Evolutionary conservation across 2,888 invertebrate species (phyloP).

Genomic region (Conomelus anceps): DNA sequence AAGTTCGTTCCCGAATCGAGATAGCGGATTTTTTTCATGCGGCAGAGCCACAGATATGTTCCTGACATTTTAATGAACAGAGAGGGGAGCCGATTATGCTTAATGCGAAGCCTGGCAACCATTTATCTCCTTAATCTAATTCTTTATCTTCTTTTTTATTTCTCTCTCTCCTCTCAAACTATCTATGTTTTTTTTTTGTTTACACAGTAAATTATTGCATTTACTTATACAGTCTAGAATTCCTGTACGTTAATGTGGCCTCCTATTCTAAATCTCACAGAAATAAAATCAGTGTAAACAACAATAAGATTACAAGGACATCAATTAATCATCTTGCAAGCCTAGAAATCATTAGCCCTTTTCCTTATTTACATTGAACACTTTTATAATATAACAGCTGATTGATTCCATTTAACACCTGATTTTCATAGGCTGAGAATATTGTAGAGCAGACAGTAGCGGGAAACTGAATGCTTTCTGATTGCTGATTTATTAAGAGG

Average conservation of each 20-base stretch:
- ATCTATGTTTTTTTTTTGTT: background rate
- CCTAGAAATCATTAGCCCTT: too few relatives aligned
- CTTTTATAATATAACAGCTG: too few relatives aligned
- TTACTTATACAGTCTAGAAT: background rate
- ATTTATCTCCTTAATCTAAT: background rate
- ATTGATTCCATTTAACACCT: too few relatives aligned
- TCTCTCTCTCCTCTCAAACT: background rate
- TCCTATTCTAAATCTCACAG: too few relatives aligned
- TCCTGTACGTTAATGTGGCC: background rate
- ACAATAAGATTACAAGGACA: too few relatives aligned
- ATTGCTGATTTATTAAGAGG: too few relatives aligned
- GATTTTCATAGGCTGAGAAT: too few relatives aligned
- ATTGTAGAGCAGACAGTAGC: too few relatives aligned
- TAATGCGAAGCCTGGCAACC: background rate
- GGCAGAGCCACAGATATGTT: background rate
- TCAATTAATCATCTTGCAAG: too few relatives aligned
- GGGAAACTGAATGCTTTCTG: too few relatives aligned
- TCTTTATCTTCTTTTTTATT: background rate
- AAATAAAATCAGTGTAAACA: too few relatives aligned
- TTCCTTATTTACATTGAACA: too few relatives aligned
- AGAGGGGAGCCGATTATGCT: background rate
- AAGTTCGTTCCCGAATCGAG: background rate
- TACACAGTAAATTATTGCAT: background rate
- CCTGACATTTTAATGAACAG: slow-evolving; percentile 6
- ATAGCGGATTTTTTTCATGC: background rate